phyloP scores from a whole-genome alignment of 1,140 invertebrate species.

The Sogatella furcifera region DNA sequence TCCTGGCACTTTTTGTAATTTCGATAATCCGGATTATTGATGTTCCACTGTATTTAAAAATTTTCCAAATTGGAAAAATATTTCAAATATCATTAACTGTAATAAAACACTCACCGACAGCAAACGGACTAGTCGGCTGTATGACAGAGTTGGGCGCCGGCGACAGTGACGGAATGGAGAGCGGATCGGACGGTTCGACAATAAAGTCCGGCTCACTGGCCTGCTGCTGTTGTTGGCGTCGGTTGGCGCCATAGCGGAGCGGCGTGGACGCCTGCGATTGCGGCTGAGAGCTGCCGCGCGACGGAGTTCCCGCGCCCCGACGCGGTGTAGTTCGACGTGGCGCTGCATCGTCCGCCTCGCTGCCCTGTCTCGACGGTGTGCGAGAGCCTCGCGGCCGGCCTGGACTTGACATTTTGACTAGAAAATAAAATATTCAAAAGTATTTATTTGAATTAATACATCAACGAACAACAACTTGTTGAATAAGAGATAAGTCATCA shows the following conservation, averaged over 20 bases:
- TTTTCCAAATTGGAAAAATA: no score
- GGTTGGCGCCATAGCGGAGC: slow-evolving; percentile 7
- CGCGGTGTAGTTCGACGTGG: slow-evolving; percentile 6
- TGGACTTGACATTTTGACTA: not conserved
- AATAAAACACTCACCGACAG: slow-evolving; percentile 2
- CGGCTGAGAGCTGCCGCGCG: not conserved
- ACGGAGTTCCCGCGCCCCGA: not conserved
- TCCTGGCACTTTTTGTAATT: no score
- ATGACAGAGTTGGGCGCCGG: not conserved
- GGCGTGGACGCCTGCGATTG: slow-evolving; percentile 9
- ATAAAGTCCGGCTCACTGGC: slow-evolving; percentile 13
- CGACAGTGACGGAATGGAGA: slow-evolving; percentile 14
- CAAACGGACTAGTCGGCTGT: slow-evolving; percentile 10
- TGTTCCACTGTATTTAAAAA: not conserved
- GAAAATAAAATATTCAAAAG: no score
- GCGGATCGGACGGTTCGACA: slow-evolving; percentile 19
- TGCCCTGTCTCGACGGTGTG: slow-evolving; percentile 4
- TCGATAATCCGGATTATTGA: no score
- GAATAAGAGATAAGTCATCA: no score
- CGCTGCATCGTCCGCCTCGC: not conserved
- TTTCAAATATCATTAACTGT: no score
- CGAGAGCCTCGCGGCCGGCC: not conserved
- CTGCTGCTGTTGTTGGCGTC: not conserved
- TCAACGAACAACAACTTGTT: no score
- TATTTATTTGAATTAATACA: no score